phyloP scores from a whole-genome alignment of 2,113 vertebrate genomes.

The Indicator maculatus region DNA sequence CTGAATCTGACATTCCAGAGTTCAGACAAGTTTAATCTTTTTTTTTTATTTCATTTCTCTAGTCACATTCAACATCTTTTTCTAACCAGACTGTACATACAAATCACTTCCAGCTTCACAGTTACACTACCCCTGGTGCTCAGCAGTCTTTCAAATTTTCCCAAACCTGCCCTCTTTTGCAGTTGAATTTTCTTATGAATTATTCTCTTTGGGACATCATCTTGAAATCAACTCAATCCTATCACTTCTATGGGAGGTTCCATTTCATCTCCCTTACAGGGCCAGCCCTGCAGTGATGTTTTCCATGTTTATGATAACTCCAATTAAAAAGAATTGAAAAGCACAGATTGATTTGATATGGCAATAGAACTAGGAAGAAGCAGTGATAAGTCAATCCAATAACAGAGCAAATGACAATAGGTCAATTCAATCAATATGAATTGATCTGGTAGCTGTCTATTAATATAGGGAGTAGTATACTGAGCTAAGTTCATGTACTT shows the following conservation, averaged over 20 bases:
- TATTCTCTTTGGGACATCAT: background rate
- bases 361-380: background rate
- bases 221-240: background rate
- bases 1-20: background rate
- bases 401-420: background rate
- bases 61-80: background rate
- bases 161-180: background rate
- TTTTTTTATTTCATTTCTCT: background rate
- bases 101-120: background rate
- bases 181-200: background rate
- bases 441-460: background rate
- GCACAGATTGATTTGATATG: background rate
- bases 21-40: background rate
- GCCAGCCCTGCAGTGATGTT: background rate
- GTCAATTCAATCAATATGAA: background rate
- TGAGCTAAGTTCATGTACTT: background rate
- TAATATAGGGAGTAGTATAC: background rate
- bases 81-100: background rate
- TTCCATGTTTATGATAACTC: background rate
- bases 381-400: background rate
- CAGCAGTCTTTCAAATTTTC: background rate
- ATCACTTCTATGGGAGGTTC: background rate
- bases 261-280: background rate
- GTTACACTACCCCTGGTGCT: background rate
- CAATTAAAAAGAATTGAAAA: background rate